A percentile compares a stretch with the other conserved stretches of the same genome.
phyloP scores from a whole-genome alignment of 2,888 invertebrate genomes.

The Lithophane socia region DNA sequence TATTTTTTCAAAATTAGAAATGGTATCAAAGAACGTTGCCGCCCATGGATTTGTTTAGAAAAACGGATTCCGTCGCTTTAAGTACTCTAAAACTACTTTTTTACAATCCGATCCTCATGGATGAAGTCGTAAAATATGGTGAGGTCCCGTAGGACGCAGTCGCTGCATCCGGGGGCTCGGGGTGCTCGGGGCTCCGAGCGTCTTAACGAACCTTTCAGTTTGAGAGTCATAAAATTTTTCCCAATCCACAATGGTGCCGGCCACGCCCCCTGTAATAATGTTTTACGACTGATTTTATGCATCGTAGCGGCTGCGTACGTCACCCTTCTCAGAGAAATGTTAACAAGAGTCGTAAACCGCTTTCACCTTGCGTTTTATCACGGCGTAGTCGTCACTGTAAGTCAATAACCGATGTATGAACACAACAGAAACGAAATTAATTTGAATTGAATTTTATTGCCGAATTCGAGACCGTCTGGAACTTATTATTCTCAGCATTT shows the following conservation, averaged over 20 bases:
- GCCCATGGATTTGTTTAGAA: constrained; percentile 77
- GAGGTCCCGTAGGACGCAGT: constrained; percentile 70
- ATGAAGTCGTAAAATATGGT: constrained; percentile 84
- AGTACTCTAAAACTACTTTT: constrained; percentile 78
- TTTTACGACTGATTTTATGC: constrained; percentile 80
- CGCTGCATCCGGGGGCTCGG: constrained; percentile 73
- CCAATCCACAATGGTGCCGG: constrained; percentile 72
- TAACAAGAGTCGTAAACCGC: constrained; percentile 72
- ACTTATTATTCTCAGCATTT: constrained; percentile 36
- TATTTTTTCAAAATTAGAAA: constrained; percentile 86
- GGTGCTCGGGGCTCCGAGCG: constrained; percentile 73
- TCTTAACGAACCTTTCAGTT: constrained; percentile 81
- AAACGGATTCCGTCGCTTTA: constrained; percentile 80
- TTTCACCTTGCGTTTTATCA: constrained; percentile 65
- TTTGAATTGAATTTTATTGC: constrained; percentile 60
- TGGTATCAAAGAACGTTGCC: constrained; percentile 82
- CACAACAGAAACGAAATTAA: constrained; percentile 55
- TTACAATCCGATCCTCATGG: constrained; percentile 78
- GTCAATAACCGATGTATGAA: constrained; percentile 61
- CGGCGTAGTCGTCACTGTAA: constrained; percentile 50
- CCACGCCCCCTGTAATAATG: constrained; percentile 73
- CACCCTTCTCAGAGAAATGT: constrained; percentile 71
- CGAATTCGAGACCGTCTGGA: constrained; percentile 57
- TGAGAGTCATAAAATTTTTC: constrained; percentile 79
- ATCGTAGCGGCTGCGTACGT: constrained; percentile 68